These are phyloP conservation scores for Anisognathus igniventris DNA, from an alignment of 2,797 vertebrate species.

Conservation along the genomic window DNA sequence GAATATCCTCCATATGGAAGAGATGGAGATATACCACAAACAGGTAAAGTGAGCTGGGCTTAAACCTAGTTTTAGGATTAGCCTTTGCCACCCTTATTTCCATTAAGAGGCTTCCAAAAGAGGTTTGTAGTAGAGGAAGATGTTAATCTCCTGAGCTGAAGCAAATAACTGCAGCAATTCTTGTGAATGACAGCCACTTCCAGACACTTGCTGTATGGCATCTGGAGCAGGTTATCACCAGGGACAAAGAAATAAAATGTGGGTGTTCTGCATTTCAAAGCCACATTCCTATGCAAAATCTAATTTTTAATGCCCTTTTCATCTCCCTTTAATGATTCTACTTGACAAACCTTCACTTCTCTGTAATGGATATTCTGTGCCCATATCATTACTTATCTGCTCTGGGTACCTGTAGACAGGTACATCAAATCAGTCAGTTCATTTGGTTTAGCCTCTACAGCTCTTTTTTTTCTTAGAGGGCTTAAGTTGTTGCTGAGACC, in stretches of 20 bases:
- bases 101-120: neutral
- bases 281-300: neutral
- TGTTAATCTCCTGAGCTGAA: neutral
- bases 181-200: neutral
- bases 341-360: neutral
- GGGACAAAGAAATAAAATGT: neutral
- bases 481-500: neutral
- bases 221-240: neutral
- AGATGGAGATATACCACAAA: neutral
- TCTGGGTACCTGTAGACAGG: neutral
- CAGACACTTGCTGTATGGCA: neutral
- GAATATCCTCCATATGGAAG: neutral
- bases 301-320: neutral
- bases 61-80: conserved; percentile 6
- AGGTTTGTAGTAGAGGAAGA: neutral
- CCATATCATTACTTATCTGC: neutral
- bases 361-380: accelerated
- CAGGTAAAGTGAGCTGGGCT: neutral
- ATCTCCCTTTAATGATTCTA: neutral
- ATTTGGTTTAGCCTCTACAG: neutral
- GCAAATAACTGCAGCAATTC: neutral
- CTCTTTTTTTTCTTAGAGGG: neutral
- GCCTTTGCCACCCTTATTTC: neutral
- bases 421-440: neutral
- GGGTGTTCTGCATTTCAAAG: neutral